Percentiles rank a stretch among this genome's conserved stretches.
These are phyloP conservation scores for Loxodonta africana DNA, from an alignment of 2,113 vertebrate species.

Conservation along the genomic window DNA sequence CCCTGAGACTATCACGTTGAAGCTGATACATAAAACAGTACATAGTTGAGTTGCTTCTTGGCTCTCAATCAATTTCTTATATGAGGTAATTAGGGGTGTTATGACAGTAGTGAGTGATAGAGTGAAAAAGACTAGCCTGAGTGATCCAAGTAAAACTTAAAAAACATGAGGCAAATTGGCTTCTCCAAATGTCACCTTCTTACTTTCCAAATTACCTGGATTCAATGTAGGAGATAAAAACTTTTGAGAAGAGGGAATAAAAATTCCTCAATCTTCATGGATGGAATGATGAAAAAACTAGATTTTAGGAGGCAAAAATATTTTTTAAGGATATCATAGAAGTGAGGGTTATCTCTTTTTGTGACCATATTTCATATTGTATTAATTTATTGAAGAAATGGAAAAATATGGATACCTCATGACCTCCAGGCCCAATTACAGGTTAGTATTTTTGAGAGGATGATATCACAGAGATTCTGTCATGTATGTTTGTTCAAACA, in stretches of 20 bases:
- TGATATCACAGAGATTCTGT: not conserved
- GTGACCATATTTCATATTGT: not conserved
- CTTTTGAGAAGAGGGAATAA: not conserved
- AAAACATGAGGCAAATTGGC: not conserved
- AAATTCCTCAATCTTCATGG: not conserved
- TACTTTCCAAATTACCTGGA: not conserved
- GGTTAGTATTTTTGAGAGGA: not conserved
- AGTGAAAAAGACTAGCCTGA: not conserved
- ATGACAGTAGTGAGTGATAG: not conserved
- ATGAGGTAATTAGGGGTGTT: not conserved
- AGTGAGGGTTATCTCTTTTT: not conserved
- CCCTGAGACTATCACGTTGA: not conserved
- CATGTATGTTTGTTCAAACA: not conserved
- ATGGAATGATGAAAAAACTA: not conserved
- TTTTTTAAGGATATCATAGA: not conserved
- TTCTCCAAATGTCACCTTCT: not conserved
- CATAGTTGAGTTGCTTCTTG: not conserved
- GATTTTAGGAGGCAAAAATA: not conserved
- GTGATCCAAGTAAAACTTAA: not conserved
- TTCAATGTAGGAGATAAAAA: not conserved
- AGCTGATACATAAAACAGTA: not conserved
- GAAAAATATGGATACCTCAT: not conserved
- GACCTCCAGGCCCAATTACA: not conserved
- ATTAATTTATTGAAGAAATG: not conserved
- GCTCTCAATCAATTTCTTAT: not conserved